Evolutionary conservation across 2,113 vertebrate species (phyloP), one percentile per base, ranked within the genome.

Genomic region (Centropristis striata): DNA sequence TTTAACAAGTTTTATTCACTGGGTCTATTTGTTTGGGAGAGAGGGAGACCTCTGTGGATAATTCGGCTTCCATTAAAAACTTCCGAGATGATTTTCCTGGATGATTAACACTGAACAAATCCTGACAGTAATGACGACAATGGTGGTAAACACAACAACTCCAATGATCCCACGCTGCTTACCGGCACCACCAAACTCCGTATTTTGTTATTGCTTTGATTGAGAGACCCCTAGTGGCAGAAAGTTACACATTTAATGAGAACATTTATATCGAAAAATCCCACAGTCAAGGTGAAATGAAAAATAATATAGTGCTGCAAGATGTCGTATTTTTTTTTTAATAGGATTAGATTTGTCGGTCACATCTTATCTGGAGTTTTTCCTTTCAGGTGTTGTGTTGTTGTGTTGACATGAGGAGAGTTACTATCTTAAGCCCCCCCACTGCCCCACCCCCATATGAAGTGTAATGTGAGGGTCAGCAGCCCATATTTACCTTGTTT

Each of bases 381-480:
- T 11, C 8, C n/a, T 27, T n/a, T 50, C 8, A 61, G 12, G 28
- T 51, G 14, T 41, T 20, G n/a, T 21, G 11, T 32, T 50, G 44
- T 36, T 41, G 72, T 87, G 50, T 50, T 53, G 72, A 39, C 44
- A 78, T 50, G 6, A 44, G 44, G 8, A 14, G 20, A 51, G 32
- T 65, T 12, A 16, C 8, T 15, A 42, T 63, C 36, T 32, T 16
- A 69, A 73, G 36, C 44, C 46, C 3, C 4, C 16, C 28, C 15
- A n/a, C n/a, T n/a, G n/a, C n/a, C n/a, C n/a, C n/a, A n/a, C 8
- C 8, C 20, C 14, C 15, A 0, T 36, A 11, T 42, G 28, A 77
- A 84, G 57, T 84, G 71, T 23, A 65, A 5, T 39, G 53, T 68
- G 65, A 44, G 55, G 28, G 47, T 69, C 49, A 46, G 61, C 54